Evolutionary conservation across 2,113 vertebrate genomes (phyloP), one percentile per base, ranked within the genome.

Genomic region (Sander vitreus): DNA sequence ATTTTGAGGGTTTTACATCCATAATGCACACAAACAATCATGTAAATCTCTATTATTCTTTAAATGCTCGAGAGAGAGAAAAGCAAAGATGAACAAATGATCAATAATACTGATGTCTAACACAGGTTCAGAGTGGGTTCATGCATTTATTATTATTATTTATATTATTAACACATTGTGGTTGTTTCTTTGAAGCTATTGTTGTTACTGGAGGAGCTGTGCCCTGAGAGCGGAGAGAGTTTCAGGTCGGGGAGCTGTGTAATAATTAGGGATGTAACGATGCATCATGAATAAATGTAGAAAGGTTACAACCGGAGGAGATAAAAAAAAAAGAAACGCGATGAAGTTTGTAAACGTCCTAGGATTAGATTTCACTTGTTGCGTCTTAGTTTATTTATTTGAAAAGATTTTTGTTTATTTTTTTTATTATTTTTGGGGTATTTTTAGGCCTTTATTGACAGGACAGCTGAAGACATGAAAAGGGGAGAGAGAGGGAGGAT

Each of bases 61-160:
- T 21, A 59, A 62, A 87, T 96, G 94, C 83, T 96, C 36, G 39
- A 71, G 25, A 65, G 15, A 19, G 27, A 12, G 14, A 11, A 15
- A 27, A 30, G 18, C 30, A 58, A 30, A 51, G 16, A 19, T 30
- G 3, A 66, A 70, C 21, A 72, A 50, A 51, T 51, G 43, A 76
- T 60, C 12, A 59, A 9, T 16, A 74, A 39, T 6, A 14, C 16
- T 50, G 66, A 18, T 8, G 30, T 0, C 66, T 73, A 43, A 53
- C 10, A 47, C 25, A 36, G 23, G 60, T 63, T 58, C 51, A 62
- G 25, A 48, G 50, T 2, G 33, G 47, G n/a, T 30, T 78, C 45
- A 71, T 63, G n/a, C 12, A 54, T 53, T 43, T 9, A 67, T n/a
- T 8, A 19, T 39, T n/a, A 5, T 12, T 14, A 12, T n/a, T 6